Evolutionary conservation across 2,113 vertebrate species (phyloP).

Genomic region (Lates calcarifer): DNA sequence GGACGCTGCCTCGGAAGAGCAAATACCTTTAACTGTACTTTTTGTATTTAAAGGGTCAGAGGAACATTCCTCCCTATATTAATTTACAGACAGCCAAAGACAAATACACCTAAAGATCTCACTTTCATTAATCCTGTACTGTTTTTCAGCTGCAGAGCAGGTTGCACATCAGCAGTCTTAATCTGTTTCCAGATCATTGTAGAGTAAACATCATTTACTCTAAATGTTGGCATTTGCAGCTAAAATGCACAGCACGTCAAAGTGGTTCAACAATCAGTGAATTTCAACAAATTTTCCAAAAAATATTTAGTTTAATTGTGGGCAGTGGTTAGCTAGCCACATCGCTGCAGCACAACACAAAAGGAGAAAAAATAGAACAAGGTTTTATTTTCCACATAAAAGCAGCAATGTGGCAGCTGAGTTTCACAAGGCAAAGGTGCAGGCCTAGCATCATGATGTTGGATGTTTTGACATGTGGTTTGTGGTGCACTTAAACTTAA

Average conservation of each 20-base stretch:
- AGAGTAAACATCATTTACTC: not conserved
- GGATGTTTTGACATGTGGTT: not conserved
- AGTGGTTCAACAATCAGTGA: not conserved
- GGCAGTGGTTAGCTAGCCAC: not conserved
- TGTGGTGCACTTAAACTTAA: not conserved
- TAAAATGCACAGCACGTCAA: not conserved
- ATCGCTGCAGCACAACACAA: not conserved
- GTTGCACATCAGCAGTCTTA: not conserved
- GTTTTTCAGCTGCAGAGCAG: not conserved
- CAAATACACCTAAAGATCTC: not conserved
- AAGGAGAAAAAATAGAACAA: not conserved
- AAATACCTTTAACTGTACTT: not conserved
- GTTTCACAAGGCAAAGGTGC: not conserved
- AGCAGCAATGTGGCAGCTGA: not conserved
- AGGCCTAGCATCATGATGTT: not conserved
- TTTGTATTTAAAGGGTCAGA: constrained; percentile 30
- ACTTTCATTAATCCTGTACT: not conserved
- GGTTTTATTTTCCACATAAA: not conserved
- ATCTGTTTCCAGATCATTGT: not conserved
- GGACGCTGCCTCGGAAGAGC: not conserved
- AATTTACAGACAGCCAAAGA: not conserved
- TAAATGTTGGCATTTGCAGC: not conserved
- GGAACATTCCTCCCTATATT: not conserved
- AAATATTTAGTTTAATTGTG: not conserved
- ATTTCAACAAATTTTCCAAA: not conserved